Evolutionary conservation across 2,797 vertebrate species (phyloP).

Genomic region (Oryzias dopingdopingensis): DNA sequence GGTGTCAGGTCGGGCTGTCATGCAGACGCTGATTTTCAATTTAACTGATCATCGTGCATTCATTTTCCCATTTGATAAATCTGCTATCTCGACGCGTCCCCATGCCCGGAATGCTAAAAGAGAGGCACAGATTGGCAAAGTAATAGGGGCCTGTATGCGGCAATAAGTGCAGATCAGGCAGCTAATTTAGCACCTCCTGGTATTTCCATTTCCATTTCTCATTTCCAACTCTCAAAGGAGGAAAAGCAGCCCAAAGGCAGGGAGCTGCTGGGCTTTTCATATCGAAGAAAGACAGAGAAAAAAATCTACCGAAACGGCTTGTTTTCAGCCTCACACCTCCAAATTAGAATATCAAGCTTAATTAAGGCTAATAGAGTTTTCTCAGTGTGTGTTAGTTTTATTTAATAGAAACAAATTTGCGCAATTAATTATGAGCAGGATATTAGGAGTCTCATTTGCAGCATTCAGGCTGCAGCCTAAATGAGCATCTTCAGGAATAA

Average conservation of each 20-base stretch:
- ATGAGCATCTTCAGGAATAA: constrained; percentile 54
- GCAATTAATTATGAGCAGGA: constrained; percentile 99
- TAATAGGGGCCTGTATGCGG: constrained; percentile 98
- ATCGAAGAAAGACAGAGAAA: constrained; percentile 78
- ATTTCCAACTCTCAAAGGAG: constrained; percentile 99
- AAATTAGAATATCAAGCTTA: constrained; percentile 99
- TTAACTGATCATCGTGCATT: constrained; percentile 99
- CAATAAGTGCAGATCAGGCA: constrained; percentile 99
- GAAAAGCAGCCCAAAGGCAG: constrained; percentile 96
- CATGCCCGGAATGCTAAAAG: constrained; percentile 99
- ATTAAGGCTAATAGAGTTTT: constrained; percentile 99
- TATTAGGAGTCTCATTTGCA: constrained; percentile 98
- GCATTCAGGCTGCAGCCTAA: constrained; percentile 53
- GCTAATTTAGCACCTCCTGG: constrained; percentile 99
- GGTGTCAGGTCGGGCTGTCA: constrained; percentile 99
- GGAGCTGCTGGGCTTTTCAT: constrained; percentile 86
- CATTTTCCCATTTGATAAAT: constrained; percentile 99
- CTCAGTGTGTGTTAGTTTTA: constrained; percentile 99
- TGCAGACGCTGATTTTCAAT: constrained; percentile 99
- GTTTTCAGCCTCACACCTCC: constrained; percentile 97
- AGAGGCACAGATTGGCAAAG: constrained; percentile 92
- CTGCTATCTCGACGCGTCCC: constrained; percentile 96
- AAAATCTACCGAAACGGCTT: constrained; percentile 87
- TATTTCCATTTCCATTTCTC: constrained; percentile 99
- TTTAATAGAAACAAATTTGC: constrained; percentile 99